Conservation (phyloP, 2,888 invertebrate genomes). For the Oscheius sp. region DNA sequence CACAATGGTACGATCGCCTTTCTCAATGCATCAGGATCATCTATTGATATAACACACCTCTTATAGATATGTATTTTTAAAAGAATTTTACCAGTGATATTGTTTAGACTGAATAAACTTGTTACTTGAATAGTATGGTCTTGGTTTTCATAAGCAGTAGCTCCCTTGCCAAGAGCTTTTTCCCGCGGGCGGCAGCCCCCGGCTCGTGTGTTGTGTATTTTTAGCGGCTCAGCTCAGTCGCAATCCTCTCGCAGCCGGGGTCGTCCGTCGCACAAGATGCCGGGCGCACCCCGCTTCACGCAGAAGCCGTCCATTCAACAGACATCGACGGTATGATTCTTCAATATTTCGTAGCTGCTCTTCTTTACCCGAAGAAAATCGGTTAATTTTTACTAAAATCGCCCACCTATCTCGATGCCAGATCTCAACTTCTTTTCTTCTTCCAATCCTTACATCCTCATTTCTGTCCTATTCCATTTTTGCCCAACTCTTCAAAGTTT, state of each 20-base stretch:
- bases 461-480: neutral
- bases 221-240: constrained; percentile 37
- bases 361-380: neutral
- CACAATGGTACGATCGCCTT: constrained; percentile 11
- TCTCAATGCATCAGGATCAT: constrained; percentile 22
- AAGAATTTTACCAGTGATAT: neutral
- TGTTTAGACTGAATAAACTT: neutral
- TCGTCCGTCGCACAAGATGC: constrained; percentile 58
- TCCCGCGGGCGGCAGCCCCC: constrained; percentile 30
- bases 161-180: constrained; percentile 3
- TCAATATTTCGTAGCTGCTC: neutral
- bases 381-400: neutral
- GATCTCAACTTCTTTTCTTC: neutral
- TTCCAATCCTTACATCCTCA: neutral
- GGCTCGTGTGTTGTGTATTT: constrained; percentile 34
- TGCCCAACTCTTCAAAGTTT: too few relatives aligned
- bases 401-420: neutral
- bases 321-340: constrained; percentile 77
- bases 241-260: constrained; percentile 37
- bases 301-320: constrained; percentile 96
- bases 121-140: too few relatives aligned
- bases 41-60: constrained; percentile 9
- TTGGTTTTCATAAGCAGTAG: neutral
- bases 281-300: constrained; percentile 90
- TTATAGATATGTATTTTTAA: neutral